These are phyloP conservation scores for Geotrypetes seraphini DNA, from an alignment of 2,797 vertebrate genomes.

Conservation along the genomic window DNA sequence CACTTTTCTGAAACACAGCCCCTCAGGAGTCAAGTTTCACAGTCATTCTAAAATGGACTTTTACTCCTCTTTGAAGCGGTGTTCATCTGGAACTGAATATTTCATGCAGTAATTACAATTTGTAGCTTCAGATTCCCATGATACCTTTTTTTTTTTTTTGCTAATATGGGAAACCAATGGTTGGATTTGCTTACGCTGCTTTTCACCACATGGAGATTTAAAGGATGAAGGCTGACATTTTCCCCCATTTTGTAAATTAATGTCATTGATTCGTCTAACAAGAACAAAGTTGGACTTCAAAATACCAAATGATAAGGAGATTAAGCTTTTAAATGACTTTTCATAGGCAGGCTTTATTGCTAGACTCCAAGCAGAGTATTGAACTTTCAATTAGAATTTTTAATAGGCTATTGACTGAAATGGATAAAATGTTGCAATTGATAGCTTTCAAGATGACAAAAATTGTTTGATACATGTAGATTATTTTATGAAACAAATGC, in stretches of 20 bases:
- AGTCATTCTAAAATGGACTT: conserved; percentile 39
- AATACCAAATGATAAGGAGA: conserved; percentile 96
- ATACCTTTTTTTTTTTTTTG: conserved; percentile 73
- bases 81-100: conserved; percentile 76
- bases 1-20: conserved; percentile 16
- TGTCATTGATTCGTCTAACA: conserved; percentile 92
- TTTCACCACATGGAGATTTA: conserved; percentile 70
- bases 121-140: conserved; percentile 90
- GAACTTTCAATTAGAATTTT: conserved; percentile 97
- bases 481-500: conserved; percentile 51
- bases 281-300: conserved; percentile 94
- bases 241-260: conserved; percentile 90
- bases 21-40: conserved; percentile 41
- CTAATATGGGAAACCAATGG: conserved; percentile 65
- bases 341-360: conserved; percentile 83
- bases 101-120: conserved; percentile 93
- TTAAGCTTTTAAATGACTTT: conserved; percentile 92
- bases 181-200: conserved; percentile 64
- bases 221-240: conserved; percentile 95
- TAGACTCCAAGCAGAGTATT: conserved; percentile 74
- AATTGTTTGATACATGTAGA: conserved; percentile 61
- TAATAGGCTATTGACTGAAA: conserved; percentile 93
- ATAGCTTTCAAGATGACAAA: conserved; percentile 71
- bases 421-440: conserved; percentile 82
- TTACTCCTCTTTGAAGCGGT: conserved; percentile 45